phyloP scores from a whole-genome alignment of 2,888 invertebrate genomes.

The Lepidochrysops patricia region DNA sequence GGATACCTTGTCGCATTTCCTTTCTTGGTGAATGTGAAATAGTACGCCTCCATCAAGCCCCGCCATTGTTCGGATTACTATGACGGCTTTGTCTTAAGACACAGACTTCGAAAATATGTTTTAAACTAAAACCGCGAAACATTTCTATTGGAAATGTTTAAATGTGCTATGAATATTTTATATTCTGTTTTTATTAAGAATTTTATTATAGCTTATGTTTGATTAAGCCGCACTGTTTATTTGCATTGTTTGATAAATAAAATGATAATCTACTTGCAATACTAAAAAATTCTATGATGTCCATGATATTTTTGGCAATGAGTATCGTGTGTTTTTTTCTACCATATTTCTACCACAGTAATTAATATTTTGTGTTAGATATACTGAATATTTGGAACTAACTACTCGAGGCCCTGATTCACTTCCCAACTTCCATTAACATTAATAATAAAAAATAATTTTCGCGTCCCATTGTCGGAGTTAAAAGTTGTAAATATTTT shows the following conservation, averaged over 20 bases:
- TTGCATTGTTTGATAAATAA: too few relatives aligned
- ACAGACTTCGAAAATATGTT: conserved; percentile 22
- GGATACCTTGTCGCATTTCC: conserved; percentile 53
- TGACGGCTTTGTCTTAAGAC: conserved; percentile 45
- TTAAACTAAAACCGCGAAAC: conserved; percentile 18
- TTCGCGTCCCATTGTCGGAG: conserved; percentile 13
- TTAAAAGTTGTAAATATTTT: conserved; percentile 23
- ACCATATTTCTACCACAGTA: too few relatives aligned
- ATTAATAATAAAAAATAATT: conserved; percentile 11
- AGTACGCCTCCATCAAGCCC: conserved; percentile 50
- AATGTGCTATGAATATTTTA: conserved; percentile 13
- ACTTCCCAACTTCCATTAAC: background rate
- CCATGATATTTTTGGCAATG: too few relatives aligned
- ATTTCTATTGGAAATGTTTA: conserved; percentile 12
- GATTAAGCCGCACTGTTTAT: too few relatives aligned
- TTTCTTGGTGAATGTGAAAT: conserved; percentile 63
- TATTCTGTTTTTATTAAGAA: too few relatives aligned
- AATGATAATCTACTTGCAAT: too few relatives aligned
- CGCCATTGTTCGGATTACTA: conserved; percentile 60
- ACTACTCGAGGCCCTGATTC: background rate
- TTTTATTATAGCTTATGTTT: too few relatives aligned
- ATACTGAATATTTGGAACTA: too few relatives aligned
- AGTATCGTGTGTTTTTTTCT: too few relatives aligned
- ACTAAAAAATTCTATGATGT: too few relatives aligned
- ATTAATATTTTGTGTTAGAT: too few relatives aligned